phyloP scores from a whole-genome alignment of 2,797 vertebrate species.

The Myotis daubentonii region DNA sequence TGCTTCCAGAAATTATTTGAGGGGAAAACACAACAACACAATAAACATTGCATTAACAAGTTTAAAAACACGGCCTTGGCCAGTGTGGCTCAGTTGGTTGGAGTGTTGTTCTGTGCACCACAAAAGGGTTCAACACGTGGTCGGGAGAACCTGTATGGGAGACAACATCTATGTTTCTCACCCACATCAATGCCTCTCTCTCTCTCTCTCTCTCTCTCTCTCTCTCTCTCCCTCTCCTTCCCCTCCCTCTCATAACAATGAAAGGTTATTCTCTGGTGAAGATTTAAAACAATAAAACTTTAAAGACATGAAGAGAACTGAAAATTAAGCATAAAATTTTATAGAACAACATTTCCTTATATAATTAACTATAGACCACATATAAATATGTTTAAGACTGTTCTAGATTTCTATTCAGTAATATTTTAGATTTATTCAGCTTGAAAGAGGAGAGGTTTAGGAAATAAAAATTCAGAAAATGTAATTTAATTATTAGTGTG shows the following conservation, averaged over 20 bases:
- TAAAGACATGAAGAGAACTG: not conserved
- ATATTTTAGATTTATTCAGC: not conserved
- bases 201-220: too few relatives aligned
- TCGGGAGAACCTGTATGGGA: not conserved
- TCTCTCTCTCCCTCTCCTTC: too few relatives aligned
- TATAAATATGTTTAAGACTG: not conserved
- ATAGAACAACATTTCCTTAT: not conserved
- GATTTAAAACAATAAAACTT: not conserved
- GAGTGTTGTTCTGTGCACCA: not conserved
- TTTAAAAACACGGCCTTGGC: not conserved
- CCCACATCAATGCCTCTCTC: too few relatives aligned
- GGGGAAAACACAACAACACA: not conserved
- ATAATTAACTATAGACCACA: not conserved
- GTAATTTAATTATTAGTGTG: not conserved
- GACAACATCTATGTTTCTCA: too few relatives aligned
- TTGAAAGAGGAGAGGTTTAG: not conserved
- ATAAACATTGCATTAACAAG: not conserved
- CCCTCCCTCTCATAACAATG: not conserved
- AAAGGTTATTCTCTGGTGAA: not conserved
- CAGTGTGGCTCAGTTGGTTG: not conserved
- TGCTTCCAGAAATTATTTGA: not conserved
- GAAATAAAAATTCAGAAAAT: conserved; percentile 1
- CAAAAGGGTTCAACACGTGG: not conserved
- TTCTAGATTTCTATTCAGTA: not conserved
- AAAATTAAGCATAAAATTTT: not conserved